phyloP scores from a whole-genome alignment of 1,140 invertebrate species.

The Cyrtorhinus lividipennis region DNA sequence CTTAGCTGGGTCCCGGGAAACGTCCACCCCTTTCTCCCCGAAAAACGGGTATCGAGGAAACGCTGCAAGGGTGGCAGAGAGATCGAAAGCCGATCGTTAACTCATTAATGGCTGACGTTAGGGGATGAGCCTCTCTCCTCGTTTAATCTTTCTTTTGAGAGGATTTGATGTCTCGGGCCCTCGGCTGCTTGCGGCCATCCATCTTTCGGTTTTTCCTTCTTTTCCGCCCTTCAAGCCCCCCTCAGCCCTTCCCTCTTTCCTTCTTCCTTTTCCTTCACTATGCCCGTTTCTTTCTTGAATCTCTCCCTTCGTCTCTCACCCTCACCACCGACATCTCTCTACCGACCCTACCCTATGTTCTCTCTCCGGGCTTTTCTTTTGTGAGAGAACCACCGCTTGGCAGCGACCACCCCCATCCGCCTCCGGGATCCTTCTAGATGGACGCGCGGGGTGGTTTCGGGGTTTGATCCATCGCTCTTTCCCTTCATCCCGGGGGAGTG shows the following conservation, averaged over 20 bases:
- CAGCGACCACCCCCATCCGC: neutral
- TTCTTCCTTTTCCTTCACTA: neutral
- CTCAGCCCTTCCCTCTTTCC: neutral
- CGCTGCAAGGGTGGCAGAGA: neutral
- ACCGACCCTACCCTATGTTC: neutral
- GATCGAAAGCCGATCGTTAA: conserved; percentile 18
- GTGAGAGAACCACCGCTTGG: no score
- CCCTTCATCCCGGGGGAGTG: neutral
- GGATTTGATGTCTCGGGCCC: conserved; percentile 12
- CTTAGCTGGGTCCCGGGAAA: no score
- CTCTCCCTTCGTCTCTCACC: neutral
- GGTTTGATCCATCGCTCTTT: neutral
- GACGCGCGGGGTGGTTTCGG: neutral
- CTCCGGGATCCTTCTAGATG: neutral
- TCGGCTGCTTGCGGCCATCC: conserved; percentile 6
- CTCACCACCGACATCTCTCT: no score
- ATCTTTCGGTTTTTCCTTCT: conserved; percentile 11
- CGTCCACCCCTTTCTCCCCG: no score
- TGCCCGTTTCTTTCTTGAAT: neutral
- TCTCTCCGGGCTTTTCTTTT: neutral
- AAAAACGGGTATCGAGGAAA: no score
- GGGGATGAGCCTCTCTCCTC: neutral
- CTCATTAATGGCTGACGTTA: conserved; percentile 18
- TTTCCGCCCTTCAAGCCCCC: conserved; percentile 6
- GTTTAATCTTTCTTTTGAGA: conserved; percentile 16